A percentile compares a stretch with the other conserved stretches of the same genome.
Conservation (phyloP, 2,797 vertebrate genomes). For the Yasuhikotakia modesta region DNA sequence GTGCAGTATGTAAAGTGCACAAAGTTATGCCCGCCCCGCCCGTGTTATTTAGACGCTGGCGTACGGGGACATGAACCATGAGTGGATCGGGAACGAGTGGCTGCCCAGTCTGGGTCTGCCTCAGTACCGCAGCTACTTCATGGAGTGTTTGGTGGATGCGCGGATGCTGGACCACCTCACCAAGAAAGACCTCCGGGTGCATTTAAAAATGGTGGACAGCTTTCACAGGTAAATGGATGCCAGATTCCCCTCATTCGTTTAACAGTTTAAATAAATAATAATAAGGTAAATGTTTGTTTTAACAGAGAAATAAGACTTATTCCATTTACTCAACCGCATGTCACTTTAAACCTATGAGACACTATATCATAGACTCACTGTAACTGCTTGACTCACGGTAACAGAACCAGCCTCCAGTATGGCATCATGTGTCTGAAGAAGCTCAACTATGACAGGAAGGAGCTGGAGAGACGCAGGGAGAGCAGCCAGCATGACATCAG, state of each 20-base stretch:
- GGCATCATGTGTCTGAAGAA: conserved; percentile 98
- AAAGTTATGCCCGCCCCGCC: background rate
- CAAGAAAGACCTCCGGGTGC: conserved; percentile 86
- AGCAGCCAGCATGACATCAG: conserved; percentile 90
- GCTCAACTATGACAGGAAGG: conserved; percentile 96
- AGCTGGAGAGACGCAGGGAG: conserved; percentile 90
- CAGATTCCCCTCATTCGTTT: no score
- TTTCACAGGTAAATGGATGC: conserved; percentile 88
- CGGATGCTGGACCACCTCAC: conserved; percentile 88
- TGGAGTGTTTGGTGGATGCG: conserved; percentile 87
- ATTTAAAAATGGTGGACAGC: conserved; percentile 89
- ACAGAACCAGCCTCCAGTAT: conserved; percentile 91
- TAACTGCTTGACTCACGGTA: no score
- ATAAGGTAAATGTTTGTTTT: no score
- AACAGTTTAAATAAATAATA: no score
- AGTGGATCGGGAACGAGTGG: conserved; percentile 89
- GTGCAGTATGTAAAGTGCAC: background rate
- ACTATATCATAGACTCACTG: no score
- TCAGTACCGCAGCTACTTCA: conserved; percentile 88
- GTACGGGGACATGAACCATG: conserved; percentile 88
- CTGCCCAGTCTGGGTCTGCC: conserved; percentile 86
- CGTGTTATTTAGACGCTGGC: conserved; percentile 77
- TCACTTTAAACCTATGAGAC: no score
- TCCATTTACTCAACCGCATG: background rate
- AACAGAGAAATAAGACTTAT: no score